Conservation (phyloP, 1,140 invertebrate species). For the Zophobas atratus region DNA sequence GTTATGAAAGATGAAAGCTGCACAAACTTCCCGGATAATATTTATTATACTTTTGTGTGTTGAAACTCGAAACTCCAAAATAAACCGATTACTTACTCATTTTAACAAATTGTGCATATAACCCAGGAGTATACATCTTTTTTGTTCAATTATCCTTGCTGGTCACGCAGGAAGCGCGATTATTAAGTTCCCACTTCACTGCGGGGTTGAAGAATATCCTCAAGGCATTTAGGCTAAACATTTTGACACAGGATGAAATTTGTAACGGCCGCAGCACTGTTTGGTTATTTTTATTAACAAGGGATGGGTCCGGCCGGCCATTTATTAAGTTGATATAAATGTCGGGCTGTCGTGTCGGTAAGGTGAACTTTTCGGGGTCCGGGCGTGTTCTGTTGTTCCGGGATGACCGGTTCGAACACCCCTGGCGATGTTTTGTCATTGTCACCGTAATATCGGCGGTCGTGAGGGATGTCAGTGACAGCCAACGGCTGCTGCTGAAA, state of each 20-base stretch:
- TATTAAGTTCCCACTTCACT: conserved; percentile 12
- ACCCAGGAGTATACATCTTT: background rate
- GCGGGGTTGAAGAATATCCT: background rate
- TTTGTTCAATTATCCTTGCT: background rate
- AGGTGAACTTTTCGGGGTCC: conserved; percentile 24
- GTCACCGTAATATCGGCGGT: conserved; percentile 48
- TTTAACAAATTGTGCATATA: conserved; percentile 20
- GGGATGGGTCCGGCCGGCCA: conserved; percentile 16
- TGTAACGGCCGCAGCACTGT: conserved; percentile 11
- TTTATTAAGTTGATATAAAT: conserved; percentile 41
- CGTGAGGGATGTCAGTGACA: conserved; percentile 51
- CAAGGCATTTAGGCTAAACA: conserved; percentile 20
- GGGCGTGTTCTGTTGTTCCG: conserved; percentile 12
- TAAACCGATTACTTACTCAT: no score
- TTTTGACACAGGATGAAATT: conserved; percentile 28
- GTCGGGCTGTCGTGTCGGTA: conserved; percentile 23
- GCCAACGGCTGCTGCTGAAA: conserved; percentile 46
- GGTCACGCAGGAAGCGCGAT: conserved; percentile 23
- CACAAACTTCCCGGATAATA: no score
- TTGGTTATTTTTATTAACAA: conserved; percentile 34
- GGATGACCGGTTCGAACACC: conserved; percentile 43
- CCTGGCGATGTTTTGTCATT: conserved; percentile 51
- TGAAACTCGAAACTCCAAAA: no score
- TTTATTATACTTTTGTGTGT: no score
- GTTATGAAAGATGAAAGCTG: no score